Conservation (phyloP, 2,113 vertebrate species). For the Clarias gariepinus region DNA sequence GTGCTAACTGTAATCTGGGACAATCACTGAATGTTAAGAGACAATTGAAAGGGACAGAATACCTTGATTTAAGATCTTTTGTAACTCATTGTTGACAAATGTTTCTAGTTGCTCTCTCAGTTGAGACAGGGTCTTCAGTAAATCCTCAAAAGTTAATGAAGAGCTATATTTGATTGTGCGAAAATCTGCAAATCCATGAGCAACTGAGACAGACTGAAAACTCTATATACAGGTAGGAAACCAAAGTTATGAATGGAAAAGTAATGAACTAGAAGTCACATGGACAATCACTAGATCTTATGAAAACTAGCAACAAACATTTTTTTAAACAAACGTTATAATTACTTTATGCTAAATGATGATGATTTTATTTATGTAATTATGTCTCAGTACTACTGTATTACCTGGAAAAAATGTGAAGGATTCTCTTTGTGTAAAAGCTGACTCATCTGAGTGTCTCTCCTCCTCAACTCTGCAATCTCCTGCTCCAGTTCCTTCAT, state of each 20-base stretch:
- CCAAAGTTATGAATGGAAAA: neutral
- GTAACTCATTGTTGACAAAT: neutral
- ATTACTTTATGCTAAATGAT: neutral
- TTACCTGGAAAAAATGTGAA: constrained; percentile 42
- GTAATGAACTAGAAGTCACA: neutral
- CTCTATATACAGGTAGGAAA: neutral
- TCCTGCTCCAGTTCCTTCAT: constrained; percentile 42
- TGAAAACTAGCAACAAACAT: neutral
- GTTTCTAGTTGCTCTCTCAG: neutral
- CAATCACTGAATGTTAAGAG: neutral
- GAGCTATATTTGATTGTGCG: neutral
- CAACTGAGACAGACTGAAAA: neutral
- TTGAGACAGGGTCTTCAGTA: constrained; percentile 20
- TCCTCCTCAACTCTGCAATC: constrained; percentile 43
- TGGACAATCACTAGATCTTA: neutral
- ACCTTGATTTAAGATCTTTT: constrained; percentile 13
- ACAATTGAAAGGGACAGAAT: neutral
- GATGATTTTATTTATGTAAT: neutral
- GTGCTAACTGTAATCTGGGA: neutral
- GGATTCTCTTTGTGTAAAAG: constrained; percentile 43
- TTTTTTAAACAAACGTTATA: neutral
- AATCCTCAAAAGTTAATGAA: neutral
- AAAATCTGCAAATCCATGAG: neutral
- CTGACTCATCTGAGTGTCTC: constrained; percentile 36
- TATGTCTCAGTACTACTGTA: neutral